These are phyloP conservation scores for Caenorhabditis panamensis DNA, from an alignment of 2,888 invertebrate species.

Conservation along the genomic window DNA sequence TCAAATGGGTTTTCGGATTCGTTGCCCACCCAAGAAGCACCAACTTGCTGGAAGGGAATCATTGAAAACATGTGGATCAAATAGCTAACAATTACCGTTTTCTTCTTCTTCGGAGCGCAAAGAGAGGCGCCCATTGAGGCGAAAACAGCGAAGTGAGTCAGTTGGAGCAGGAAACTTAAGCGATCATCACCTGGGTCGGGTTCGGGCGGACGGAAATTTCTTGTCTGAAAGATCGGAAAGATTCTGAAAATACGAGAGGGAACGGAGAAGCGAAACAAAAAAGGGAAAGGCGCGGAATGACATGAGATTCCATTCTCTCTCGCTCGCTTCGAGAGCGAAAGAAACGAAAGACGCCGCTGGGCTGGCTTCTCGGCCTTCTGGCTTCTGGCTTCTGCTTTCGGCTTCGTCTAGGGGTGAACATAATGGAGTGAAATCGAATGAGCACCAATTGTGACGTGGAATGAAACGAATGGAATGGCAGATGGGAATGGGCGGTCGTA, in stretches of 20 bases:
- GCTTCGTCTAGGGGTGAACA: constrained; percentile 21
- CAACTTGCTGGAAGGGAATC: constrained; percentile 68
- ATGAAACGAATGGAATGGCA: constrained; percentile 10
- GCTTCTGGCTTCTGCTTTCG: background rate
- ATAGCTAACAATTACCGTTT: constrained; percentile 66
- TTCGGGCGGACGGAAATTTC: background rate
- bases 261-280: constrained; percentile 28
- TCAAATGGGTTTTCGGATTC: constrained; percentile 81
- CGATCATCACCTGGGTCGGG: constrained; percentile 32
- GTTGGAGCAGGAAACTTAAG: constrained; percentile 4
- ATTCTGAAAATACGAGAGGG: constrained; percentile 26
- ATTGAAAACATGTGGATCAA: too few species aligned
- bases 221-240: constrained; percentile 16
- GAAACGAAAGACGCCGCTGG: background rate
- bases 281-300: constrained; percentile 27
- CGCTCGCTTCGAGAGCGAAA: too few species aligned
- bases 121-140: constrained; percentile 76
- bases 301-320: too few species aligned
- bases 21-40: constrained; percentile 78
- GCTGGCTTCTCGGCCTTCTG: background rate
- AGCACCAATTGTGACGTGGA: constrained; percentile 46
- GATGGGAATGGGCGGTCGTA: constrained; percentile 25
- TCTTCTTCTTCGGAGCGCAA: constrained; percentile 75
- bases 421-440: constrained; percentile 47
- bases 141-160: constrained; percentile 6